Evolutionary conservation across 2,888 invertebrate species (phyloP), one percentile per base, ranked within the genome.

Genomic region (Gastrophysa polygoni): DNA sequence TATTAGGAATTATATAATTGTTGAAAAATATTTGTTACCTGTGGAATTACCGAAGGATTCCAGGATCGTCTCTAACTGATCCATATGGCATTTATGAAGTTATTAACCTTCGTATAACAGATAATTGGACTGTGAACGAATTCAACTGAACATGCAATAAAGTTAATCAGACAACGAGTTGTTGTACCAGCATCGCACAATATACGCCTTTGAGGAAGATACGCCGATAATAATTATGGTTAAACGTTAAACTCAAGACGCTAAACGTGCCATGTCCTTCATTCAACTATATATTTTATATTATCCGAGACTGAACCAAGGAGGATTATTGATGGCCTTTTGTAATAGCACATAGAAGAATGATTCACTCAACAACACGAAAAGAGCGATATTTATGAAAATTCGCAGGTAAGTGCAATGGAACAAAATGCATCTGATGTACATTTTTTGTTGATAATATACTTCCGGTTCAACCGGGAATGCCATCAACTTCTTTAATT

Each of bases 141-240:
- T 14, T 28, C 17, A 21, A 52, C 1, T 21, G 18, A 52, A 32
- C 51, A 38, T 18, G n/a, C 10, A 20, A 21, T 52, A 32, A 52
- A 52, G 21, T 38, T 38, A 20, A 38, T 20, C 10, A 52, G 21
- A 43, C 49, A 57, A 49, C 34, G 50, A 50, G 44, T 43, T 49
- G 32, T 57, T 34, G 28, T 50, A 50, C 29, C 29, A 58, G 44
- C 58, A 51, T 29, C 18, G 34, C 32, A 44, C 51, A 44, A 28
- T 51, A 44, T 43, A 32, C 29, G 24, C 58, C 44, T 51, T 50
- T 29, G 28, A 51, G 29, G 10, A 29, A 58, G 58, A 58, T 58
- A 43, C 29, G 51, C 58, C 58, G 58, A 58, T 58, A 51, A 51
- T 58, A 58, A 58, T 58, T 51, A 49, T 58, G 50, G 58, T 58